Evolutionary conservation across 2,113 vertebrate genomes (phyloP).

Genomic region (Leptobrachium ailaonicum): DNA sequence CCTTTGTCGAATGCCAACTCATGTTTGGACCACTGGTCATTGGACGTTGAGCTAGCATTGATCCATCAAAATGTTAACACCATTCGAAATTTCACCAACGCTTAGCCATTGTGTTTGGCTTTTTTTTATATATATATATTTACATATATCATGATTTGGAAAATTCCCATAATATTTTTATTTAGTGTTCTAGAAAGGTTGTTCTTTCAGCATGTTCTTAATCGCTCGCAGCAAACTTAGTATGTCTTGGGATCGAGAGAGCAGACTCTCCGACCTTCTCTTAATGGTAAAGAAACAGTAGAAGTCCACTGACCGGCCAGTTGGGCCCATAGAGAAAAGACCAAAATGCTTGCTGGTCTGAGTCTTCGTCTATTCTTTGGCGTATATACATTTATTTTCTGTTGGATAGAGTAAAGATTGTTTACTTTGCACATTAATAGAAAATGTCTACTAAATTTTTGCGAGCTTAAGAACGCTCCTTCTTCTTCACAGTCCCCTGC

Average conservation of each 20-base stretch:
- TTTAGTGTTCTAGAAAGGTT: slow-evolving; percentile 16
- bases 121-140: not conserved
- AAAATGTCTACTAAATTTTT: slow-evolving; percentile 1
- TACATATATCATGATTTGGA: not conserved
- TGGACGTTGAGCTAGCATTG: no score
- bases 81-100: not conserved
- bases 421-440: no score
- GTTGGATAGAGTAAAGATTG: not conserved
- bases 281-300: no score
- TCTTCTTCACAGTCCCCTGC: not conserved
- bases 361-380: not conserved
- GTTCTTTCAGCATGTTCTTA: not conserved
- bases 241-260: slow-evolving; percentile 4
- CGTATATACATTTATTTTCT: not conserved
- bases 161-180: not conserved
- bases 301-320: not conserved
- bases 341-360: slow-evolving; percentile 29
- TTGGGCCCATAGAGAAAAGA: slow-evolving; percentile 12
- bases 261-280: no score
- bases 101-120: not conserved
- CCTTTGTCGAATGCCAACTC: slow-evolving; percentile 16
- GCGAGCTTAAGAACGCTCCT: slow-evolving; percentile 19
- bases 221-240: not conserved
- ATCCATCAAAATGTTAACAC: no score
- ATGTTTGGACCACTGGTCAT: slow-evolving; percentile 18